Base-by-base conservation (phyloP, 2,113 vertebrate species). In the Scartelaos histophorus region DNA sequence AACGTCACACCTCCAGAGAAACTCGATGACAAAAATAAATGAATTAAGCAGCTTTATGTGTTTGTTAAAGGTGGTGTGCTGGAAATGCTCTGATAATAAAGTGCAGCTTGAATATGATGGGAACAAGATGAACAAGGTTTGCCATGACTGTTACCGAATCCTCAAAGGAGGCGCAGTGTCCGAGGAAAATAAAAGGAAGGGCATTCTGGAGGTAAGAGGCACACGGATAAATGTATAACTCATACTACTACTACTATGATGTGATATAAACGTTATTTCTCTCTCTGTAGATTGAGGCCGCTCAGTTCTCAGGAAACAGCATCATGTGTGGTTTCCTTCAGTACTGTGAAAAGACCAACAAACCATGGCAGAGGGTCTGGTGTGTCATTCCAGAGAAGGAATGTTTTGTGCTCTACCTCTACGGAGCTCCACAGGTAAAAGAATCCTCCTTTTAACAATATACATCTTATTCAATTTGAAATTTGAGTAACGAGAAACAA, bases 41-140 rank as follows among this genome's bases (percentile, higher is more conserved):
- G 29, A 34, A 19, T 13, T 35, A 35, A 74, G 24, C 0, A 22
- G 13, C 13, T 13, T 43, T 51, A 22, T 15, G 46, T 3, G 13
- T 21, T 7, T 56, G 13, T 67, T 29, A 67, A 86, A 99, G 98
- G 98, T 99, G 87, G 97, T 99, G 71, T 99, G 98, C 84, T 97
- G 95, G 95, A 99, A 99, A 81, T 99, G 98, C 85, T 99, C 98
- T 6, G 98, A 99, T 86, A 95, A 98, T 65, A 99, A 99, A 88
- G 95, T 92, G 53, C 77, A 92, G 13, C 95, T 99, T 0, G 95
- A 96, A 62, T 99, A 99, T 0, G 98, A 99, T 9, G 79, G 92
- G 13, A 93, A 95, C 75, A 99, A 96, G 80, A 67, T 93, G 80
- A 98, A 94, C 88, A 98, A 98, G 90, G 97, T 99, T n/a, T 99